Evolutionary conservation across 2,797 vertebrate species (phyloP), one percentile per base, ranked within the genome.

Genomic region (Nyctalus aviator): DNA sequence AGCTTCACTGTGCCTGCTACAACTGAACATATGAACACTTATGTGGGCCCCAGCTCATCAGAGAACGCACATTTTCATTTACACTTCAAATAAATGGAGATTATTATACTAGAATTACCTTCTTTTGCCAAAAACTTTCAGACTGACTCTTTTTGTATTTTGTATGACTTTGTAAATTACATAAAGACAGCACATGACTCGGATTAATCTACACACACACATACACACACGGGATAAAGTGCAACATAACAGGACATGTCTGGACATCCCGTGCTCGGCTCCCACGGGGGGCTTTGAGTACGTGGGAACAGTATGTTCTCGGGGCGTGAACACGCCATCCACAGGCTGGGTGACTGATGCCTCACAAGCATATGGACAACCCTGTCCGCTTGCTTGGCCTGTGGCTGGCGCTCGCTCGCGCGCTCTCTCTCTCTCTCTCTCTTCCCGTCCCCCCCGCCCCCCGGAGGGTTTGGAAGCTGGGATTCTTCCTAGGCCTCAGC

Each of bases 171-270:
- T 96, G 94, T 95, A 97, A 97, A 96, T 77, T 82, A 98, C 96
- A 14, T 73, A 78, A 94, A 96, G 86, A 97, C 92, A 95, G 97
- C 97, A 97, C 93, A 89, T 94, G 95, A 97, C 97, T 96, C 97
- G 97, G 97, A 97, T 97, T 97, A 96, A 97, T 94, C 96, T 97
- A 97, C 9, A 92, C 94, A 13, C 55, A 46, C 57, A 97, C 85
- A 35, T 14, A 73, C 97, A 97, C 96, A 96, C 95, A 96, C 95
- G 75, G 41, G 93, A 98, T 98, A 98, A 98, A 98, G 98, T 98
- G 98, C 98, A 98, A 97, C 97, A 96, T 96, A 97, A 97, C 93
- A 98, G 97, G 97, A 97, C 96, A 96, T 30, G 94, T 98, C 97
- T 97, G 98, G 84, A 98, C 97, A 96, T 97, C 97, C 95, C 90